phyloP scores from a whole-genome alignment of 2,113 vertebrate genomes.

The Microcebus ravelobensis region DNA sequence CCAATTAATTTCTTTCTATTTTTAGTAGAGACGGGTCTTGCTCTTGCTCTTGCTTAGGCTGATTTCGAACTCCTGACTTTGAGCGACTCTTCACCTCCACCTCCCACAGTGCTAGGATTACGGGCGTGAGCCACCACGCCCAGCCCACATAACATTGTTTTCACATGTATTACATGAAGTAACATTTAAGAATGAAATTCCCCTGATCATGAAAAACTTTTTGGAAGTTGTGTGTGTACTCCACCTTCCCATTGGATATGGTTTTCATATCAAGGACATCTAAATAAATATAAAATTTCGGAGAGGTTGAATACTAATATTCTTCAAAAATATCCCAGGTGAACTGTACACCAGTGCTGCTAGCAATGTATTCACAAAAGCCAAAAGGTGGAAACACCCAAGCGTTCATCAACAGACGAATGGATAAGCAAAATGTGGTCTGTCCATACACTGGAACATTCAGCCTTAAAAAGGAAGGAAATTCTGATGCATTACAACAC shows the following conservation, averaged over 20 bases:
- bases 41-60: too few relatives aligned
- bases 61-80: too few relatives aligned
- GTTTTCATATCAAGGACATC: not conserved
- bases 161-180: too few relatives aligned
- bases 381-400: not conserved
- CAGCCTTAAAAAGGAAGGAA: not conserved
- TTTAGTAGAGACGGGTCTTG: too few relatives aligned
- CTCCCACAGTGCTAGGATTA: too few relatives aligned
- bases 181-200: too few relatives aligned
- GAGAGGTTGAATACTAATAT: not conserved
- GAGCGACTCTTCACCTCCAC: too few relatives aligned
- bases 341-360: not conserved
- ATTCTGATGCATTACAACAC: not conserved
- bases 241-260: not conserved
- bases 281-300: not conserved
- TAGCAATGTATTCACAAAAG: not conserved
- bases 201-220: not conserved
- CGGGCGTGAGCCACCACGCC: too few relatives aligned
- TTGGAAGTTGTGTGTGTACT: not conserved
- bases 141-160: too few relatives aligned
- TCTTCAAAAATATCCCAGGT: constrained; percentile 1
- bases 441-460: not conserved
- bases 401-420: not conserved
- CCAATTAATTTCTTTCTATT: too few relatives aligned
- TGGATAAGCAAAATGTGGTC: not conserved